Evolutionary conservation across 2,797 vertebrate genomes (phyloP).

Genomic region (Gymnocypris eckloni): DNA sequence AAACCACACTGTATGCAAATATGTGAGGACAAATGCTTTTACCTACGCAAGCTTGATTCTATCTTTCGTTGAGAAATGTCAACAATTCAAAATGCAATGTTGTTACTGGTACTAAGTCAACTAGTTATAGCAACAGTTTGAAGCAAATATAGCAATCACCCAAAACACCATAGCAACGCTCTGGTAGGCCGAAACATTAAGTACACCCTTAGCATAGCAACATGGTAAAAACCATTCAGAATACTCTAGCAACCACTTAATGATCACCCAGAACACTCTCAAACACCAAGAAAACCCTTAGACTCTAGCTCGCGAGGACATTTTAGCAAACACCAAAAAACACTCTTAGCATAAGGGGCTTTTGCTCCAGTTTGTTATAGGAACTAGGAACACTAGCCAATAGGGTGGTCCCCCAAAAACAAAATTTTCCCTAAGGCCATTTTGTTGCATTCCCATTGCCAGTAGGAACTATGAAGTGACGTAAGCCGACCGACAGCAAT

Average conservation of each 20-base stretch:
- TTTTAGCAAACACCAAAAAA: not conserved
- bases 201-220: not conserved
- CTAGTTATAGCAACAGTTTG: not conserved
- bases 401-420: not conserved
- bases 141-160: conserved; percentile 4
- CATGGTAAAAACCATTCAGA: not conserved
- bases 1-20: not conserved
- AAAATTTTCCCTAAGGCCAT: not conserved
- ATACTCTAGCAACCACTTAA: not conserved
- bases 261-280: not conserved
- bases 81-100: not conserved
- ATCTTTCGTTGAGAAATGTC: not conserved
- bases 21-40: not conserved
- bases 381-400: not conserved
- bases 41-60: not conserved
- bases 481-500: not conserved
- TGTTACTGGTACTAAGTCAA: not conserved
- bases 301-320: too few species aligned
- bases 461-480: not conserved
- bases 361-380: not conserved
- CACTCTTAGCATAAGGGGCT: not conserved
- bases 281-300: not conserved
- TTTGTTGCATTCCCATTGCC: not conserved
- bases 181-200: not conserved
- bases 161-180: not conserved